Evolutionary conservation across 1,140 invertebrate genomes (phyloP).

Genomic region (Agrilus planipennis): DNA sequence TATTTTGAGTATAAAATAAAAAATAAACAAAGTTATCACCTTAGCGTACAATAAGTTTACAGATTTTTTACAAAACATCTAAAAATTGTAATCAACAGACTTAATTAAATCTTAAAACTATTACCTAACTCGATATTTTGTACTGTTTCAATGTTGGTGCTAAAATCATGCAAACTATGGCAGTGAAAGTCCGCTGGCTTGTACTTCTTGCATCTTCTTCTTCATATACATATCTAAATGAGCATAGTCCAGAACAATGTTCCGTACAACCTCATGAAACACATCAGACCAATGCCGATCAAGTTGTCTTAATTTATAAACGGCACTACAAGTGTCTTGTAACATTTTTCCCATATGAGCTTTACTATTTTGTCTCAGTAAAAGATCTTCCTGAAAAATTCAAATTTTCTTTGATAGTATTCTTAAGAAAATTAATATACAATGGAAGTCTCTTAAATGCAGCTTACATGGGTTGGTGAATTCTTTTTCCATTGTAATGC

Average conservation of each 20-base stretch:
- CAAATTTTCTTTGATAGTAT: neutral
- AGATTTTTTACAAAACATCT: no score
- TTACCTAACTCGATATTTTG: no score
- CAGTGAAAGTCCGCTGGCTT: constrained; percentile 7
- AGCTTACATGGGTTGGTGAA: constrained; percentile 49
- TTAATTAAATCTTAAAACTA: no score
- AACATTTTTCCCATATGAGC: constrained; percentile 53
- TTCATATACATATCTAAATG: constrained; percentile 67
- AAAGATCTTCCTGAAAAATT: constrained; percentile 53
- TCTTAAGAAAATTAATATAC: neutral
- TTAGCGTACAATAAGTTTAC: no score
- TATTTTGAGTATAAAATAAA: no score
- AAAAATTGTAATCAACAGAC: no score
- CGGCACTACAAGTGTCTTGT: constrained; percentile 56
- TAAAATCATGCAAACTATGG: no score
- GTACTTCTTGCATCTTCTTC: constrained; percentile 29
- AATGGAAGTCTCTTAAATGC: no score
- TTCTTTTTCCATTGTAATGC: constrained; percentile 68
- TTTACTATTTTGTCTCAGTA: constrained; percentile 56
- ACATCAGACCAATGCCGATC: constrained; percentile 62
- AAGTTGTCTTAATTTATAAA: constrained; percentile 58
- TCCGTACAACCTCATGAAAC: constrained; percentile 58
- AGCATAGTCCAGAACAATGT: constrained; percentile 63
- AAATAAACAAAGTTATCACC: no score
- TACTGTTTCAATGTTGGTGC: no score